Percentiles rank a stretch among this genome's conserved stretches.
Conservation (phyloP, 2,113 vertebrate species). For the Dicentrarchus labrax region DNA sequence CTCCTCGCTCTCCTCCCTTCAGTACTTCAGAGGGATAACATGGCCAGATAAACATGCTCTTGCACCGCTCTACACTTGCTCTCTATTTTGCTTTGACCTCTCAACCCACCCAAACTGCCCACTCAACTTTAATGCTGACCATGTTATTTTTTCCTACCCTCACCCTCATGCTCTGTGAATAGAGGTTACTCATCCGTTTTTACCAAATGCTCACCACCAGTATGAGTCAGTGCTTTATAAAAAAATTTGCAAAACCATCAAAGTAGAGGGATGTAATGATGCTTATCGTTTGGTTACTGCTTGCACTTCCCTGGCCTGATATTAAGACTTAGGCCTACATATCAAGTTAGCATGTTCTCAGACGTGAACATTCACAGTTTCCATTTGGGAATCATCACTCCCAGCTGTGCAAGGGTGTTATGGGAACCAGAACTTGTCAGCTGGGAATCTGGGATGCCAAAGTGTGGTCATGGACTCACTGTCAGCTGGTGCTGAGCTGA, state of each 20-base stretch:
- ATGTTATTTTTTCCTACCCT: slow-evolving; percentile 6
- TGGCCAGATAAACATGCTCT: slow-evolving; percentile 75
- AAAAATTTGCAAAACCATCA: background rate
- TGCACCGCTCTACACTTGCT: slow-evolving; percentile 57
- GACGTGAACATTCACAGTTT: slow-evolving; percentile 51
- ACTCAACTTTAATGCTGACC: slow-evolving; percentile 60
- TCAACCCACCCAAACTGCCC: slow-evolving; percentile 63
- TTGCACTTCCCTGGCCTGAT: background rate
- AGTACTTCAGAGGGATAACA: slow-evolving; percentile 81
- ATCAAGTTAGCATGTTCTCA: slow-evolving; percentile 9
- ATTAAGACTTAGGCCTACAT: background rate
- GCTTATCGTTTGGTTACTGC: background rate
- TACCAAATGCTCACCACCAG: background rate
- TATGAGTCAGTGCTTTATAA: slow-evolving; percentile 11
- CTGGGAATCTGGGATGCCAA: slow-evolving; percentile 70
- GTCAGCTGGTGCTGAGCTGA: slow-evolving; percentile 69
- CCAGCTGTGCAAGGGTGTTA: slow-evolving; percentile 68
- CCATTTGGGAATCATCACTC: slow-evolving; percentile 47
- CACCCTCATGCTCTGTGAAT: background rate
- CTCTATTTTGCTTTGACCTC: slow-evolving; percentile 73
- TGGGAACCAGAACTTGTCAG: slow-evolving; percentile 71
- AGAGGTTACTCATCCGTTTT: background rate
- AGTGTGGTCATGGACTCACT: slow-evolving; percentile 40
- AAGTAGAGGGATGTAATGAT: background rate
- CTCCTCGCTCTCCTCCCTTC: slow-evolving; percentile 73